These are phyloP conservation scores for Poecilia latipinna DNA, from an alignment of 2,113 vertebrate genomes.

Conservation along the genomic window DNA sequence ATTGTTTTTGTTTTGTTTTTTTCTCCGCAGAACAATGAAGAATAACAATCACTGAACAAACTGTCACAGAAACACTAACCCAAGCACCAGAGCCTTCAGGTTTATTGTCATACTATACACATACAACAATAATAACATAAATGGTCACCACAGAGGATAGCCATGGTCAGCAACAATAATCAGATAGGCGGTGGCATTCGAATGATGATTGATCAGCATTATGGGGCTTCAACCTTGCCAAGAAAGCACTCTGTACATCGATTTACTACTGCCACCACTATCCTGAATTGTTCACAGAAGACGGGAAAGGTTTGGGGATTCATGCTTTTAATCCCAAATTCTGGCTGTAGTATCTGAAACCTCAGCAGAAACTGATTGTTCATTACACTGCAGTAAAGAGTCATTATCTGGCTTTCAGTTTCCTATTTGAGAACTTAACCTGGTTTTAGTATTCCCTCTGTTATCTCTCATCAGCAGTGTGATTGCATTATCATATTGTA, in stretches of 20 bases:
- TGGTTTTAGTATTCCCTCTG: background rate
- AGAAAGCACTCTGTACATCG: constrained; percentile 17
- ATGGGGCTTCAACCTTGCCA: constrained; percentile 10
- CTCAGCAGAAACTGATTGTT: constrained; percentile 10
- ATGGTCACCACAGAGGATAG: constrained; percentile 1
- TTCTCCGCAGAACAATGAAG: background rate
- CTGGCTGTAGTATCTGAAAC: background rate
- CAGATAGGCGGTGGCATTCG: background rate
- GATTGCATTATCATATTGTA: background rate
- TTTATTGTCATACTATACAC: background rate
- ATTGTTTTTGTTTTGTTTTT: background rate
- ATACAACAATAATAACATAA: background rate
- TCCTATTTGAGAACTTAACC: background rate
- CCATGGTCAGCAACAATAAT: constrained; percentile 14
- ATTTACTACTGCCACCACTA: background rate
- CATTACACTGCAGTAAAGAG: background rate
- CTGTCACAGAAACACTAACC: background rate
- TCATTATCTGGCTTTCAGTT: background rate
- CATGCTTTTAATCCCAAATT: background rate
- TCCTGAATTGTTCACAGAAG: background rate
- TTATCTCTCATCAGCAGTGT: background rate
- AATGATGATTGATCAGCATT: constrained; percentile 6
- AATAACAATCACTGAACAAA: background rate
- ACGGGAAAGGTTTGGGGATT: background rate
- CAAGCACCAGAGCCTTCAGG: background rate